Conservation (phyloP, 2,797 vertebrate species). For the Carcharodon carcharias region DNA sequence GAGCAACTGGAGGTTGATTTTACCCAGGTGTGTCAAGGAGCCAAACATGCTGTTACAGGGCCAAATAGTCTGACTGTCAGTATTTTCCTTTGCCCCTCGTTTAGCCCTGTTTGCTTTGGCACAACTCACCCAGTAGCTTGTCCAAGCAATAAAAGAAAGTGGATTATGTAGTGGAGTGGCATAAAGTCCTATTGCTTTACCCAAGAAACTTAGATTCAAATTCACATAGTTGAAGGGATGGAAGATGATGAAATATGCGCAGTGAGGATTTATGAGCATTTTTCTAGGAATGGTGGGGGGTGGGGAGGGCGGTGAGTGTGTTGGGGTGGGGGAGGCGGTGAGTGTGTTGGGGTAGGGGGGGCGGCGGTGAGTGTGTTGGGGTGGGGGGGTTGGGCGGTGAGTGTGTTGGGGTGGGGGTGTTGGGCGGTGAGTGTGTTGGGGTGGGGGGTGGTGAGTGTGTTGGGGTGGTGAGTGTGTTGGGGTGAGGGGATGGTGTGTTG, state of each 20-base stretch:
- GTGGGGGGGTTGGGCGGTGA: no score
- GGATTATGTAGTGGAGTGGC: background rate
- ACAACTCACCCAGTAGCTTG: no score
- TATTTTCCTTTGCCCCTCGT: background rate
- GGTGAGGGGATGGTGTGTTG: no score
- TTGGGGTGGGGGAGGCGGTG: no score
- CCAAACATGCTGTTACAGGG: background rate
- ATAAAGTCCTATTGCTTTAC: background rate
- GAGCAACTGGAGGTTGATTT: background rate
- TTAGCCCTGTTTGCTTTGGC: background rate
- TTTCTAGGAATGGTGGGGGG: background rate
- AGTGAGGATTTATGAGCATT: background rate
- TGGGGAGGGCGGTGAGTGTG: no score
- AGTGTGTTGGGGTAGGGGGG: no score
- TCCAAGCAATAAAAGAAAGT: background rate
- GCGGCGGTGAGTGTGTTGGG: no score
- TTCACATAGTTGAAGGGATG: background rate
- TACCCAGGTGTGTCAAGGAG: background rate
- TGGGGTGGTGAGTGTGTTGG: no score
- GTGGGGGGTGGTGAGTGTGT: no score
- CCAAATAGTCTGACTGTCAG: background rate
- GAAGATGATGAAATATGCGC: background rate
- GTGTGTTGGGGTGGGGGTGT: no score
- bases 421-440: no score
- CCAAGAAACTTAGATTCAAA: background rate